Evolutionary conservation across 1,140 invertebrate species (phyloP).

Genomic region (Polyergus mexicanus): DNA sequence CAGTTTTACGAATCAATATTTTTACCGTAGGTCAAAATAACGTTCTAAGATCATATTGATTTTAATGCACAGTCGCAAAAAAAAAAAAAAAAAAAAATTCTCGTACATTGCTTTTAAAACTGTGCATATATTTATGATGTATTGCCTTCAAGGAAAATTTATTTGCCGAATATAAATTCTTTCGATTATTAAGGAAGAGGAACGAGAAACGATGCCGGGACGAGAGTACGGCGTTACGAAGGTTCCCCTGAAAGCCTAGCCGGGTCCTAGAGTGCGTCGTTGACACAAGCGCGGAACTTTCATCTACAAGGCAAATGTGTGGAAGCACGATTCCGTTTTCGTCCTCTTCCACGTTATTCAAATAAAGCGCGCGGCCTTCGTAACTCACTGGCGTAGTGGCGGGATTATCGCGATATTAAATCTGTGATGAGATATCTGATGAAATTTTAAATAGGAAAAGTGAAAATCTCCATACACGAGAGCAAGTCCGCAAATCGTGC

Average conservation of each 20-base stretch:
- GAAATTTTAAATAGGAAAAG: not conserved
- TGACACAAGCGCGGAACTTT: constrained; percentile 68
- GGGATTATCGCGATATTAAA: not conserved
- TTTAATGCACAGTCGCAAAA: not conserved
- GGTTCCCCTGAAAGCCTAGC: constrained; percentile 52
- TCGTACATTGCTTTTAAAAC: not conserved
- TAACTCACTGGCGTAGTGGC: constrained; percentile 47
- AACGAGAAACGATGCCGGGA: constrained; percentile 3
- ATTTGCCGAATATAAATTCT: not conserved
- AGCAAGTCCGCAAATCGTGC: too few species aligned
- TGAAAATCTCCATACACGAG: too few species aligned
- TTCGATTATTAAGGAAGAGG: not conserved
- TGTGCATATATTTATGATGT: not conserved
- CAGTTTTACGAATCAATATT: not conserved
- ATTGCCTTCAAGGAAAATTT: not conserved
- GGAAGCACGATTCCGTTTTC: constrained; percentile 56
- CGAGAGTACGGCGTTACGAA: not conserved
- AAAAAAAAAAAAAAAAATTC: not conserved
- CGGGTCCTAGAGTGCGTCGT: constrained; percentile 63
- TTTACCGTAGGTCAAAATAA: not conserved
- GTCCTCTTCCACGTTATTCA: constrained; percentile 66
- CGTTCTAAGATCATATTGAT: not conserved
- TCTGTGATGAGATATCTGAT: not conserved
- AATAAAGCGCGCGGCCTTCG: constrained; percentile 64
- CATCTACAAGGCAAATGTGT: constrained; percentile 54